Base-by-base conservation (phyloP, 2,888 invertebrate species). In the Thymelicus sylvestris region DNA sequence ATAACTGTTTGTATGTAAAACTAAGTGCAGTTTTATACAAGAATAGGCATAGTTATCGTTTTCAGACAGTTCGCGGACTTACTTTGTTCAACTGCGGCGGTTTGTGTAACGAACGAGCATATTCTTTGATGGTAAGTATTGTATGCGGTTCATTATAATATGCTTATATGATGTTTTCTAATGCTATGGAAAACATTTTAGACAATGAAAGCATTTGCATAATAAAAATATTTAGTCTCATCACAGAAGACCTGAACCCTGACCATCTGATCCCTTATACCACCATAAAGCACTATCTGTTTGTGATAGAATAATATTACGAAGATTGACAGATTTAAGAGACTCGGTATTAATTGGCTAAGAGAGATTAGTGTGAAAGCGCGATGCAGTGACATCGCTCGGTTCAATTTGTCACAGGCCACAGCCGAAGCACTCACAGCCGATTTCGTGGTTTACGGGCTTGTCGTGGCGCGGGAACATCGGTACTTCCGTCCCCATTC, bases 371-470 rank as follows among this genome's bases (percentile, higher is more conserved):
- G 89, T 87, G 86, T 86, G 79, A 81, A 82, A 75, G 81, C 82
- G 84, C 85, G 86, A 83, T 87, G 86, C 86, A 86, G 84, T 78
- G 77, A 84, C 72, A 83, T 81, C 87, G 89, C 88, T 88, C 83
- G 91, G 88, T 83, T 83, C 85, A 84, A 92, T 92, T 92, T 87
- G 92, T 91, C 90, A 92, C 90, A 89, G 89, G 89, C 78, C 81
- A 82, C 31, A 31, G 31, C 78, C 81, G 81, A 1, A 31, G 31
- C 31, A 31, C 31, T 31, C 31, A 31, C 19, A 19, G 31, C 31
- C 31, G 5, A 31, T 72, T 71, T 74, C 76, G 76, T 74, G 76
- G 70, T 55, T 66, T 73, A 73, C 73, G 66, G 72, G 74, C 77
- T 75, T 50, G 50, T 47, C 74, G 67, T 74, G 73, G 76, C 78